phyloP scores from a whole-genome alignment of 2,888 invertebrate species.

The Linnaemya vulpina region DNA sequence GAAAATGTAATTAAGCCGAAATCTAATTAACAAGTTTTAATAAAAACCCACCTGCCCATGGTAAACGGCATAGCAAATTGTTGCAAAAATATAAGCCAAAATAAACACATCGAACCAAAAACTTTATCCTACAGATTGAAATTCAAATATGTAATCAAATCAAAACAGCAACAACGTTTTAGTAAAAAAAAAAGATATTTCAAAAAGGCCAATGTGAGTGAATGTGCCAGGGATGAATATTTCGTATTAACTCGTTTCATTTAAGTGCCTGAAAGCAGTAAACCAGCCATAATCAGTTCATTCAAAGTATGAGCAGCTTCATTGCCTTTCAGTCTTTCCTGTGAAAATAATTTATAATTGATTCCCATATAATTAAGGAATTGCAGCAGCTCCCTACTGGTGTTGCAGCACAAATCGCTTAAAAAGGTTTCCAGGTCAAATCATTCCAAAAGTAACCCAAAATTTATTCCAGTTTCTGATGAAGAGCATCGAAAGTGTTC shows the following conservation, averaged over 20 bases:
- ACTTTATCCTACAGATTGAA: slow-evolving; percentile 24
- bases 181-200: not conserved
- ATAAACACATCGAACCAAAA: not conserved
- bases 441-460: no score
- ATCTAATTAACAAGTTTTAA: slow-evolving; percentile 24
- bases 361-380: not conserved
- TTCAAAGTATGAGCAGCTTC: slow-evolving; percentile 1
- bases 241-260: slow-evolving; percentile 12
- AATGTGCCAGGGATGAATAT: not conserved
- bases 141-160: slow-evolving; percentile 22
- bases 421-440: no score
- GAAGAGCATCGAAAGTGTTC: no score
- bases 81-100: not conserved
- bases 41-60: slow-evolving; percentile 31
- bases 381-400: not conserved
- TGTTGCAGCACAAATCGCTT: not conserved
- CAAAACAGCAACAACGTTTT: slow-evolving; percentile 26
- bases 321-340: slow-evolving; percentile 7
- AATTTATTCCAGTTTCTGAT: no score
- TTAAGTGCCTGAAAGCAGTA: slow-evolving; percentile 5
- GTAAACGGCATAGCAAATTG: slow-evolving; percentile 30
- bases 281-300: slow-evolving; percentile 8
- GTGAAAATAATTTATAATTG: not conserved
- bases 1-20: slow-evolving; percentile 41
- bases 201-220: not conserved